Evolutionary conservation across 2,113 vertebrate genomes (phyloP), one percentile per base, ranked within the genome.

Genomic region (Baryphthengus martii): DNA sequence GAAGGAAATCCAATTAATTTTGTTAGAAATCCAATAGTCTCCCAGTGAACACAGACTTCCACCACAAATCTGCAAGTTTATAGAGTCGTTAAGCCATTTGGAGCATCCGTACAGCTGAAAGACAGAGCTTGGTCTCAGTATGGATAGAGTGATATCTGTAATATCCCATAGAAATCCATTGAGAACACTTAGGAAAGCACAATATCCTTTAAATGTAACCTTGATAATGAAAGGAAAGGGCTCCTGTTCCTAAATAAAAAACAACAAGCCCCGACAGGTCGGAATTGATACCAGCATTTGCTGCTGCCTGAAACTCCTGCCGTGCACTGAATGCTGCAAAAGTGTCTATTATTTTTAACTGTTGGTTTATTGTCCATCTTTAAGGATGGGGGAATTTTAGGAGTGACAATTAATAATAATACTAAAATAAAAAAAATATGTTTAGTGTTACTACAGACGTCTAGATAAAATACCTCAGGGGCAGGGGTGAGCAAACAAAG

Each of bases 201-300:
- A 91, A 81, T 77, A 90, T 90, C 74, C 94, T 97, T 96, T 96
- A 95, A 97, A 96, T 90, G 84, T 82, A 94, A 90, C 87, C 84
- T 89, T 76, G 88, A 70, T 97, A 97, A 95, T 95, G 73, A 95
- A 97, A 95, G 90, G 76, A 95, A 96, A 91, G 70, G 67, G 75
- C 40, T 85, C 80, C 53, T 61, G 78, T 96, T 97, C 87, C 85
- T 92, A 95, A 97, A 96, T 89, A 95, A 96, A 95, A 95, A 95
- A 67, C 81, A 96, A 95, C 91, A 95, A 94, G 79, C 83, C 80
- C 66, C 79, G 52, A 85, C 93, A 88, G 74, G 47, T 95, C 16
- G 11, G 85, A 93, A 80, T 42, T 96, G 87, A 95, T 88, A 84
- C 89, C 74, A 89, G 65, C 44, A 86, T 76, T 85, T 85, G 86